phyloP scores from a whole-genome alignment of 1,140 invertebrate species.

The Colletes latitarsis region DNA sequence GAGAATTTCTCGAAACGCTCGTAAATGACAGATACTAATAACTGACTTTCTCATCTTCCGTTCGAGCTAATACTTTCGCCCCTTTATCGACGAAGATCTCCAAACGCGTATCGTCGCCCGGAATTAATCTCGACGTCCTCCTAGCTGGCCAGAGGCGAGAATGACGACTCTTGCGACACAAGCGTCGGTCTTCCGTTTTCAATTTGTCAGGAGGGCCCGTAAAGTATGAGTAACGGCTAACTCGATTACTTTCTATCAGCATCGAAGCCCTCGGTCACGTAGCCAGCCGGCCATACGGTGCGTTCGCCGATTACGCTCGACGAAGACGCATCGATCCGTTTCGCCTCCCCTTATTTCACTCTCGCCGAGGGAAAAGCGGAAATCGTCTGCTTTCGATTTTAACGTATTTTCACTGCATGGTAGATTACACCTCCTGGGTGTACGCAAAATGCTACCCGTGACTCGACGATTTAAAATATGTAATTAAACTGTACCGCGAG shows the following conservation, averaged over 20 bases:
- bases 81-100: too few species aligned
- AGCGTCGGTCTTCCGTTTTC: constrained; percentile 12
- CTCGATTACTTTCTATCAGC: constrained; percentile 31
- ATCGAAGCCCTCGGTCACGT: constrained; percentile 35
- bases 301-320: constrained; percentile 51
- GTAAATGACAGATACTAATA: background rate
- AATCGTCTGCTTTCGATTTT: too few species aligned
- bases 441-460: too few species aligned
- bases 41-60: background rate
- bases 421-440: too few species aligned
- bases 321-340: constrained; percentile 50
- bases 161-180: too few species aligned
- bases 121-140: too few species aligned
- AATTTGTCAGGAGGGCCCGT: constrained; percentile 26
- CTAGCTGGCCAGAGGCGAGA: too few species aligned
- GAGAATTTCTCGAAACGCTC: background rate
- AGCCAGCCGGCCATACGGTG: constrained; percentile 1
- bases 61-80: too few species aligned
- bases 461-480: too few species aligned
- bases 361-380: background rate
- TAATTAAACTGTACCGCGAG: too few species aligned
- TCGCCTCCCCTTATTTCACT: constrained; percentile 8
- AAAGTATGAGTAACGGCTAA: constrained; percentile 31
- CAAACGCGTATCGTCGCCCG: too few species aligned
- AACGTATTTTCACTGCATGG: too few species aligned